These are phyloP conservation scores for Helicolenus hilgendorfi DNA, from an alignment of 2,797 vertebrate genomes.

Conservation along the genomic window DNA sequence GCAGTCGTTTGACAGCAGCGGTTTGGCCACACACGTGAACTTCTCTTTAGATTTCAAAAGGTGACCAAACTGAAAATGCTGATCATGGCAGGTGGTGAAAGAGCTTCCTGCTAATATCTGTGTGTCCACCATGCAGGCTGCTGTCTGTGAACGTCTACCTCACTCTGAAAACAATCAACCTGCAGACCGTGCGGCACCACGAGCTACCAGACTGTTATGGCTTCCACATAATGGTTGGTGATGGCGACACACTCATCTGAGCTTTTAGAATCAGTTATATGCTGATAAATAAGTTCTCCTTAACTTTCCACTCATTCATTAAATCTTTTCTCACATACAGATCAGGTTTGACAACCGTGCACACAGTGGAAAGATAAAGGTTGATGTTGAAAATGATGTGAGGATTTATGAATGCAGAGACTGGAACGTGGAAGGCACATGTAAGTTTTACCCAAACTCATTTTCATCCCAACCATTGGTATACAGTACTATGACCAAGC, in stretches of 20 bases:
- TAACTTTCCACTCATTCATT: not conserved
- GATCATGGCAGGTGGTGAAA: not conserved
- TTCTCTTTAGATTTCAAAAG: constrained; percentile 95
- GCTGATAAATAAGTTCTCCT: not conserved
- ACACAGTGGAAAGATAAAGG: constrained; percentile 95
- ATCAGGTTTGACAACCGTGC: constrained; percentile 95
- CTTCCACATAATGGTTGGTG: constrained; percentile 93
- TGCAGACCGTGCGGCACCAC: constrained; percentile 95
- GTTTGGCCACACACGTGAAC: constrained; percentile 84
- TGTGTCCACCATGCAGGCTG: constrained; percentile 84
- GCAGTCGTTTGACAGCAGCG: constrained; percentile 61
- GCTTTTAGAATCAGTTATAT: not conserved
- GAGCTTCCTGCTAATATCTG: constrained; percentile 15
- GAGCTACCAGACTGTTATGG: constrained; percentile 97
- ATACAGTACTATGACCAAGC: not conserved
- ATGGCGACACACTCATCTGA: constrained; percentile 49
- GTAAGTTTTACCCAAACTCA: constrained; percentile 86
- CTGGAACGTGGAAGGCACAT: constrained; percentile 93
- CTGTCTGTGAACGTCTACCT: constrained; percentile 92
- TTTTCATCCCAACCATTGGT: not conserved
- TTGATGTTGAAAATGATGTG: constrained; percentile 92
- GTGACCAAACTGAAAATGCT: constrained; percentile 79
- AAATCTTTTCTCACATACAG: constrained; percentile 78
- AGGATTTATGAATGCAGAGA: constrained; percentile 95
- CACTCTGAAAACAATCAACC: constrained; percentile 96